Evolutionary conservation across 2,113 vertebrate genomes (phyloP), one percentile per base, ranked within the genome.

Genomic region (Nesogale talazaci): DNA sequence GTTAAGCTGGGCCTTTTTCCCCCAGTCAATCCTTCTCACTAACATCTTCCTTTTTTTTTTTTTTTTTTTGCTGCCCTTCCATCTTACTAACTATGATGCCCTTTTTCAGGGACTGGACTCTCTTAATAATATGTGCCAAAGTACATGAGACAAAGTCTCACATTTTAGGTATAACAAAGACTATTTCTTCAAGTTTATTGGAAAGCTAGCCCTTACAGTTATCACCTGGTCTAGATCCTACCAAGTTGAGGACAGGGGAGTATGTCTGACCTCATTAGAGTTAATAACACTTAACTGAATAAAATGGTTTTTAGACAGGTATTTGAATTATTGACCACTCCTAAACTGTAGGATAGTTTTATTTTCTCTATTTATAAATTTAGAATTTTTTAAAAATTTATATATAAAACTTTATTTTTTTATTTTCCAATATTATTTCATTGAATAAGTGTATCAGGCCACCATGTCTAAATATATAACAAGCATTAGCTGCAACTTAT

Each of bases 401-500:
- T 23, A 0, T 67, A 2, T 63, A 61, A 0, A 80, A 81, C 74
- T 86, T 3, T 88, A 22, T 6, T 88, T 56, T 46, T 78, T 84
- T n/a, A n/a, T 69, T 86, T 1, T n/a, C 52, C 93, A 56, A 89
- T 17, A 31, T 57, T 42, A 77, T 9, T 77, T 87, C 17, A 69
- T 3, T 77, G 11, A 31, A 72, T 72, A 88, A 22, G 20, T 52
- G 10, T 52, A 92, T 79, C 31, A 76, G 67, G 25, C 23, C 78
- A 19, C 17, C 83, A 52, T 0, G 36, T 91, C 89, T 76, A 65
- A 61, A 93, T 92, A 83, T n/a, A 38, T 4, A 78, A 70, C 72
- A 89, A 80, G 25, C 38, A 75, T 90, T 20, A 81, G 10, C 42
- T 88, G 76, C 20, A 92, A 75, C 75, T 57, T 82, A 88, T 85